Conservation (phyloP, 2,888 invertebrate species). For the Minunthozetes semirufus region DNA sequence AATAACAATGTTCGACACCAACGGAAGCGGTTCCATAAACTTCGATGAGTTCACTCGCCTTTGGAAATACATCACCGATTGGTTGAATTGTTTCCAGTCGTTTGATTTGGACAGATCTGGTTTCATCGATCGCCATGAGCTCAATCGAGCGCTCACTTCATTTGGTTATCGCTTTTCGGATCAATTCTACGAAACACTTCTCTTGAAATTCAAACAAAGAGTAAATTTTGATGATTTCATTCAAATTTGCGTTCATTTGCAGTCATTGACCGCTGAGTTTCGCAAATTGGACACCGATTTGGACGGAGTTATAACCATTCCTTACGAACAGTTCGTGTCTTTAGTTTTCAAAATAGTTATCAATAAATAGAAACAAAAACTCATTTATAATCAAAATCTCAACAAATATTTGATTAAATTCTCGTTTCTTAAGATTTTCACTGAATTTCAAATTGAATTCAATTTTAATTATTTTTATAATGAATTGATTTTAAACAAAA, state of each 20-base stretch:
- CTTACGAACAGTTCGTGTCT: constrained; percentile 13
- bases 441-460: too few relatives aligned
- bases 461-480: too few relatives aligned
- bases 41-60: constrained; percentile 91
- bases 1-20: constrained; percentile 75
- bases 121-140: constrained; percentile 78
- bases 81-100: constrained; percentile 88
- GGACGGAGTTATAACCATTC: background rate
- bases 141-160: constrained; percentile 77
- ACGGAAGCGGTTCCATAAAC: constrained; percentile 76
- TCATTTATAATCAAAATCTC: background rate
- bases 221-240: constrained; percentile 97
- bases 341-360: background rate
- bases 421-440: background rate
- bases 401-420: too few relatives aligned
- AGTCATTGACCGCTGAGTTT: constrained; percentile 57
- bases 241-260: constrained; percentile 83
- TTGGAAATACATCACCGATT: constrained; percentile 96
- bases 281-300: background rate
- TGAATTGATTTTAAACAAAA: too few relatives aligned
- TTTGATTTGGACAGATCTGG: constrained; percentile 78
- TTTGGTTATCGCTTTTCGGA: constrained; percentile 77
- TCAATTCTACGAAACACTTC: constrained; percentile 65
- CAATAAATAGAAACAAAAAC: background rate
- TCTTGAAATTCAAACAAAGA: constrained; percentile 85